phyloP scores from a whole-genome alignment of 2,113 vertebrate species.

The Pterocles burchelli region DNA sequence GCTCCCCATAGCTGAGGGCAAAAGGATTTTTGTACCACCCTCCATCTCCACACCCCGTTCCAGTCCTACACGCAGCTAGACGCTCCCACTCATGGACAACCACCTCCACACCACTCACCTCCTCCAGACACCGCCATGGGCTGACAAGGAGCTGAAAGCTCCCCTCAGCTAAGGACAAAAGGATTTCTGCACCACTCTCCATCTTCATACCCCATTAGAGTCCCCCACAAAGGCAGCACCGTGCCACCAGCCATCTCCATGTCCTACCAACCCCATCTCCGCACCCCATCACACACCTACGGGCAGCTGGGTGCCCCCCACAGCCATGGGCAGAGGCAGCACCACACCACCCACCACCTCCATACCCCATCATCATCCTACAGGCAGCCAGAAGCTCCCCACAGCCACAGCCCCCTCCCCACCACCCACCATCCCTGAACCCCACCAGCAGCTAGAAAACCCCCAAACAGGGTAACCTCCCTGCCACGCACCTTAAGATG shows the following conservation, averaged over 20 bases:
- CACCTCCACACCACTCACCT: neutral
- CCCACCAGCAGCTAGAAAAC: neutral
- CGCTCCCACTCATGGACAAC: neutral
- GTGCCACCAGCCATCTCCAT: neutral
- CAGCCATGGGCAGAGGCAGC: rapidly evolving
- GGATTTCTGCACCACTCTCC: too few species aligned
- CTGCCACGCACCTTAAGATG: neutral
- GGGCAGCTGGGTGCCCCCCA: neutral
- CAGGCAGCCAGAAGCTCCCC: neutral
- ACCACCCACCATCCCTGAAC: neutral
- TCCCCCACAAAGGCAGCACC: neutral
- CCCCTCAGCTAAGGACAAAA: too few species aligned
- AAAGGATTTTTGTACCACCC: too few species aligned
- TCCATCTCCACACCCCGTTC: neutral
- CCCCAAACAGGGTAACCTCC: too few species aligned
- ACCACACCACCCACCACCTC: neutral
- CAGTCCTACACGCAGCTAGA: neutral
- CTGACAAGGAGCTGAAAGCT: too few species aligned
- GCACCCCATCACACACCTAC: neutral
- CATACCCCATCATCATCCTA: rapidly evolving
- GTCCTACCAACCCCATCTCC: neutral
- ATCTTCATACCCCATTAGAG: too few species aligned
- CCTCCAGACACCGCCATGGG: too few species aligned
- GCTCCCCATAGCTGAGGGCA: neutral
- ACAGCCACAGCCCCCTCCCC: neutral